Evolutionary conservation across 2,113 vertebrate genomes (phyloP), one percentile per base, ranked within the genome.

Genomic region (Neolamprologus falcicula): DNA sequence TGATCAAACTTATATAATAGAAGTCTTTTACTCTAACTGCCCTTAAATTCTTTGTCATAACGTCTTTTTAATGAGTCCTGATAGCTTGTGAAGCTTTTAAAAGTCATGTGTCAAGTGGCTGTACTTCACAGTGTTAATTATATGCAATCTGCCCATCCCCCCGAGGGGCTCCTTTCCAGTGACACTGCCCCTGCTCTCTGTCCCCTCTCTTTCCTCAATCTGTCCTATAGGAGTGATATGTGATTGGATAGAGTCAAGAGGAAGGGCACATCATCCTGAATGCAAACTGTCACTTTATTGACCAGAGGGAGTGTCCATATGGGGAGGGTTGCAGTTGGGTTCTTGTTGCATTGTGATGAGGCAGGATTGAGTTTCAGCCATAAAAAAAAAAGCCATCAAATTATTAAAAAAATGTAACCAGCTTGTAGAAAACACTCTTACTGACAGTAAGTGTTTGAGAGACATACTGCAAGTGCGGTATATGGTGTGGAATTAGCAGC

Each of bases 41-140:
- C 63, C 26, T 84, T 50, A 88, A 84, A 81, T 85, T 80, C 55
- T 83, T 33, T 28, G 33, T 85, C 10, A 3, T 57, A 40, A 45
- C 71, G 19, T 54, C 26, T 50, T 87, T 88, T n/a, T 86, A 86
- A 87, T 84, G 83, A 89, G 50, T 26, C 45, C 26, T 28, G 14
- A 66, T 71, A 24, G 79, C 83, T 47, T 71, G 68, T 17, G 73
- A 40, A 52, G 82, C 59, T 55, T 89, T 76, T 55, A 87, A 86
- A 40, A 89, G 54, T 86, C 45, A 76, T 68, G 81, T 92, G 90
- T 92, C 87, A 93, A 92, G 93, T 86, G 79, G 68, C 82, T 57
- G 47, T 63, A 50, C 85, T 84, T 88, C 82, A 83, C 88, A 21
- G 55, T 57, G 88, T 91, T 94, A 91, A 93, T 94, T 88, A 86